phyloP scores from a whole-genome alignment of 2,797 vertebrate species.

The Pachyuromys duprasi region DNA sequence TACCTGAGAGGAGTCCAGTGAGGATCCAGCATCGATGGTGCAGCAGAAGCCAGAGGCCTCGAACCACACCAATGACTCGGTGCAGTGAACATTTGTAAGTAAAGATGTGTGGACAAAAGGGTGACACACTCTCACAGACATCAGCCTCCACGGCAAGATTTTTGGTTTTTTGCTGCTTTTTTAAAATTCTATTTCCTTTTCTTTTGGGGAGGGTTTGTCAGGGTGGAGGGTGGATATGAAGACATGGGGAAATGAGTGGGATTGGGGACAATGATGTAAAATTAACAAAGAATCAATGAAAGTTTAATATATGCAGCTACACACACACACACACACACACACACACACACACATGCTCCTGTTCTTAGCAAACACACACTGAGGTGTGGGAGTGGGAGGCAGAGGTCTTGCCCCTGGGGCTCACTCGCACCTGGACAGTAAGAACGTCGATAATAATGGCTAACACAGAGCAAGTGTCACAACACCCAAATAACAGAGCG shows the following conservation, averaged over 20 bases:
- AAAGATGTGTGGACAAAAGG: not conserved
- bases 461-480: not conserved
- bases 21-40: not conserved
- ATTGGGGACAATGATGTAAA: not conserved
- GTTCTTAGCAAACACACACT: not conserved
- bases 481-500: not conserved
- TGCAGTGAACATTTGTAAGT: not conserved
- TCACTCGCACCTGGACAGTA: not conserved
- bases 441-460: not conserved
- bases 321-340: too few species aligned
- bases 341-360: not conserved
- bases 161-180: not conserved
- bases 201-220: not conserved
- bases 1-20: not conserved
- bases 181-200: not conserved
- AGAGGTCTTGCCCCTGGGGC: not conserved
- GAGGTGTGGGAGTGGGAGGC: not conserved
- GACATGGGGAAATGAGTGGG: not conserved
- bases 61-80: not conserved
- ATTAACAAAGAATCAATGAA: not conserved
- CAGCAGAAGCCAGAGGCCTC: not conserved
- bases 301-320: not conserved
- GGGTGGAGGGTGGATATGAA: not conserved
- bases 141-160: not conserved
- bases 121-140: not conserved